Evolutionary conservation across 2,888 invertebrate species (phyloP), one percentile per base, ranked within the genome.

Genomic region (Macrosoma leucophasiata): DNA sequence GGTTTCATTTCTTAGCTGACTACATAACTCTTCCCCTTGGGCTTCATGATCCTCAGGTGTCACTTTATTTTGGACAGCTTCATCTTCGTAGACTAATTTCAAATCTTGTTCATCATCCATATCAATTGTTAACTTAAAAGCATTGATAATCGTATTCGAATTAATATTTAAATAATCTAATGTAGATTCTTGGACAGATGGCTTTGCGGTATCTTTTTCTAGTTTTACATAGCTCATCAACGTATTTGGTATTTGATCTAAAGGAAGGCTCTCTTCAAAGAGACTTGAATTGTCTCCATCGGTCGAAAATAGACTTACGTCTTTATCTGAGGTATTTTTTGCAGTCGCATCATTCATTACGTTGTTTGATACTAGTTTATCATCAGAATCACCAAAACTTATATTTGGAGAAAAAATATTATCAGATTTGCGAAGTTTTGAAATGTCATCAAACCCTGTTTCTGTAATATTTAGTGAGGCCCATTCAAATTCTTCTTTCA

Each of bases 211-310:
- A 12, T n/a, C 39, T 11, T 25, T 40, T 34, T 43, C 14, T 10
- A 18, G 15, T 28, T 44, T 44, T 36, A 64, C 73, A 46, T 64
- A 77, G 28, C 85, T 78, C 10, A 85, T 55, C 15, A 84, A 58
- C 40, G 84, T 76, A 48, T 75, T 81, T 8, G 86, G 61, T 52
- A 87, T 76, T 23, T 76, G 67, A 46, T 88, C 86, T 23, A 87
- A 46, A 15, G 82, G 75, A 19, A 88, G 64, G 51, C 87, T 89
- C 27, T 88, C 88, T 45, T 85, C 86, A 55, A 89, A 89, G 26
- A 88, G 55, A 60, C 79, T 86, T 2, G 86, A 85, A 63, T 82
- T 85, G 30, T 81, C 77, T 19, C 73, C 78, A 28, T 84, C 84
- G 3, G 74, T 74, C 18, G 81, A 79, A 61, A 82, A 79, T 18